These are phyloP conservation scores for Pheosia gnoma DNA, from an alignment of 2,888 invertebrate species.

Conservation along the genomic window DNA sequence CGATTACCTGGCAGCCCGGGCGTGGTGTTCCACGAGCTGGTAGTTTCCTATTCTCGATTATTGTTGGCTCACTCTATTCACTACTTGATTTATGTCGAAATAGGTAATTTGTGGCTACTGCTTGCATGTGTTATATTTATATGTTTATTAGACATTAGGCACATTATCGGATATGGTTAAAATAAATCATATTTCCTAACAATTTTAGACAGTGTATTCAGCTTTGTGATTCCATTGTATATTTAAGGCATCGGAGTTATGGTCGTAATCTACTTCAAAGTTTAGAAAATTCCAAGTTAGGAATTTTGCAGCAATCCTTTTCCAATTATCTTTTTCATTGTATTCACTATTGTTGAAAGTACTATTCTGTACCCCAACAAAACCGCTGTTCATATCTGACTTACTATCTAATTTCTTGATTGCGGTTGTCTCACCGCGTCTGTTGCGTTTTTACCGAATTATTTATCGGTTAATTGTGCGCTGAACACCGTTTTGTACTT, in stretches of 20 bases:
- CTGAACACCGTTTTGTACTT: conserved; percentile 31
- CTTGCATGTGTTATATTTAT: too few species aligned
- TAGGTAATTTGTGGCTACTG: background rate
- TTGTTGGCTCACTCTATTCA: background rate
- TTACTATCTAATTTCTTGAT: conserved; percentile 12
- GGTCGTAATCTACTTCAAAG: too few species aligned
- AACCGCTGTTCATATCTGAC: background rate
- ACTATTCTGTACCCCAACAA: background rate
- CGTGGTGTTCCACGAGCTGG: background rate
- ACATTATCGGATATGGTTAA: too few species aligned
- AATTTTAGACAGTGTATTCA: too few species aligned
- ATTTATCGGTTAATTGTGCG: conserved; percentile 58
- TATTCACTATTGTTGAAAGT: background rate
- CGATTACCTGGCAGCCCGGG: background rate
- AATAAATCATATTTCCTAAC: too few species aligned
- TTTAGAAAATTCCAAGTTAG: too few species aligned
- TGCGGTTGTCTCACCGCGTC: conserved; percentile 42
- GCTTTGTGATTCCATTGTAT: too few species aligned
- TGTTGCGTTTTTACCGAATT: conserved; percentile 45
- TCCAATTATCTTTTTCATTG: background rate
- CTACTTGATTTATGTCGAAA: background rate
- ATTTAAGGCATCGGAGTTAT: too few species aligned
- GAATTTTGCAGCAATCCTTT: too few species aligned
- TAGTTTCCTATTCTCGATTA: background rate
- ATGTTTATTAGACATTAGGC: too few species aligned